Conservation (phyloP, 2,797 vertebrate species). For the Micrastur ruficollis region DNA sequence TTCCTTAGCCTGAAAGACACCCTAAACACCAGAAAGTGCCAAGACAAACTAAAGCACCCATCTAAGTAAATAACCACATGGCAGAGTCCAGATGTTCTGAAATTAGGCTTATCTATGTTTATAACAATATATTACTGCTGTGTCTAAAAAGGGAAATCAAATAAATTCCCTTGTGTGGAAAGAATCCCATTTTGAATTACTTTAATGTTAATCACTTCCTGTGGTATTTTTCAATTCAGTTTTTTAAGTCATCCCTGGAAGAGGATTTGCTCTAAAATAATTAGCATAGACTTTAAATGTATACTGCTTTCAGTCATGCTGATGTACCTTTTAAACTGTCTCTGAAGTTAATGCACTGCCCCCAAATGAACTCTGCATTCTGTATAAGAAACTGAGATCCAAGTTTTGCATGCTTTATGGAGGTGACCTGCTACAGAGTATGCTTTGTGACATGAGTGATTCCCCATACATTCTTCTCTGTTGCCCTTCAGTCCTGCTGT, state of each 20-base stretch:
- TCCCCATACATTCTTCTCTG: not conserved
- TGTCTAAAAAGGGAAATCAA: not conserved
- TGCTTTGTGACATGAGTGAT: not conserved
- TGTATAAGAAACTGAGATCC: not conserved
- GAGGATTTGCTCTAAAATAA: not conserved
- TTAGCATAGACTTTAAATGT: not conserved
- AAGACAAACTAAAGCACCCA: conserved; percentile 47
- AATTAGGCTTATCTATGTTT: conserved; percentile 32
- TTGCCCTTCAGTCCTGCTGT: not conserved
- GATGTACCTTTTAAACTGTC: not conserved
- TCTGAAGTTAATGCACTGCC: not conserved
- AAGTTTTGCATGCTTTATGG: not conserved
- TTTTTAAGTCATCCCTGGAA: not conserved
- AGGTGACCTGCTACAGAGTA: not conserved
- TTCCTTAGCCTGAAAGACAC: conserved; percentile 40
- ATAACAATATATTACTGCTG: conserved; percentile 2
- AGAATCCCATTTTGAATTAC: not conserved
- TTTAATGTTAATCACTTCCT: not conserved
- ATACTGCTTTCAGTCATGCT: not conserved
- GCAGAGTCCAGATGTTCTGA: conserved; percentile 40
- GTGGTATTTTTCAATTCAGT: not conserved
- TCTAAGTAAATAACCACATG: conserved; percentile 43
- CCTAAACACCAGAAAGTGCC: conserved; percentile 42
- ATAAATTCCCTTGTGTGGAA: not conserved
- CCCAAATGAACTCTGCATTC: not conserved